These are phyloP conservation scores for Marmota monax DNA, from an alignment of 2,113 vertebrate species.

Conservation along the genomic window DNA sequence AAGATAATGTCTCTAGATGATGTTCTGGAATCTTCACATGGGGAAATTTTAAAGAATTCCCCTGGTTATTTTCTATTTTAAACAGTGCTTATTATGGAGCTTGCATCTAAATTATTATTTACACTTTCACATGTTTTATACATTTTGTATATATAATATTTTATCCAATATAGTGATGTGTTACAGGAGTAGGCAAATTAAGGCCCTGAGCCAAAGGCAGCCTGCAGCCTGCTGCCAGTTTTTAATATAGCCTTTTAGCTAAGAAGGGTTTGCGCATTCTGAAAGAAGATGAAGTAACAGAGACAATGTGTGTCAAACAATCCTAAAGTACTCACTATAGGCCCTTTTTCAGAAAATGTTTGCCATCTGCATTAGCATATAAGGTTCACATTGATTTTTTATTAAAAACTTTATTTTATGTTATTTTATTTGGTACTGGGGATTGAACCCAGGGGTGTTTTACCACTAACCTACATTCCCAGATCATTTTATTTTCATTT, in stretches of 20 bases:
- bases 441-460: too few species aligned
- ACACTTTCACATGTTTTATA: background rate
- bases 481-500: too few species aligned
- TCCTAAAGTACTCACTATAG: background rate
- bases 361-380: background rate
- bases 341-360: background rate
- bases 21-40: background rate
- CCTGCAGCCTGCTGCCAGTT: background rate
- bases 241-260: background rate
- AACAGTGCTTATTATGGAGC: background rate
- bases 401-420: background rate
- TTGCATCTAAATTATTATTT: slow-evolving; percentile 45
- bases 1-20: background rate
- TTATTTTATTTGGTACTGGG: too few species aligned
- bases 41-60: background rate
- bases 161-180: background rate
- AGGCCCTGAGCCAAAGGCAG: background rate
- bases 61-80: background rate
- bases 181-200: background rate
- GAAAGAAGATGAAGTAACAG: background rate
- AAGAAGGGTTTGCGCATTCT: slow-evolving; percentile 12
- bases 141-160: background rate
- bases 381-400: background rate
- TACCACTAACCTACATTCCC: too few species aligned
- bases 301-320: background rate